Evolutionary conservation across 2,797 vertebrate genomes (phyloP), one percentile per base, ranked within the genome.

Genomic region (Menidia menidia): DNA sequence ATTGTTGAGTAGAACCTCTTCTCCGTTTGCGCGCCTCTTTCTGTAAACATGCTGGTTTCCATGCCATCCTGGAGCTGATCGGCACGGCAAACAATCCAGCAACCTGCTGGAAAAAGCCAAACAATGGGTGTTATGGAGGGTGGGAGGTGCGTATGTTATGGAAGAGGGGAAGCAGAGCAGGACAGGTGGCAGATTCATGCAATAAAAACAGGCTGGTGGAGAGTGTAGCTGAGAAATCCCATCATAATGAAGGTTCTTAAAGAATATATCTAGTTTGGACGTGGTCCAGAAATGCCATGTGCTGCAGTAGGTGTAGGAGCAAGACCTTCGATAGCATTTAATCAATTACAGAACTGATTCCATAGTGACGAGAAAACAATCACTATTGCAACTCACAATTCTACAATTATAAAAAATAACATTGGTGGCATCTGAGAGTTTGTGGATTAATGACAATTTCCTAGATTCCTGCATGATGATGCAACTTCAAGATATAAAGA

Each of bases 1-100:
- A 51, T 35, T 56, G 63, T 31, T 31, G 4, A 54, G 31, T 31
- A 51, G 59, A 73, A 39, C 47, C 19, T 30, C 16, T 72, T 60
- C 45, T 68, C 33, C 16, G 45, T 62, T 63, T 68, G 57, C 81
- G 72, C 72, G 60, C 68, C 65, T 86, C 73, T 56, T 63, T 76
- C 73, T 74, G 80, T 88, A 90, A 92, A 93, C 92, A 92, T 56
- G 42, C 52, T 69, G 73, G 92, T 94, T 92, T 84, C 90, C 90
- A 91, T 92, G 89, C 71, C 85, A 87, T 93, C 89, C 67, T 74
- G 78, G 71, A 87, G 75, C 79, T 45, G 74, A 75, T 80, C 82
- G 74, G 75, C 86, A 89, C 85, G 77, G 80, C 88, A 92, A 93
- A 94, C 91, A 93, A 79, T 89, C 65, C 64, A 76, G 77, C 69